Conservation (phyloP, 2,888 invertebrate species). For the Drosophila colorata region DNA sequence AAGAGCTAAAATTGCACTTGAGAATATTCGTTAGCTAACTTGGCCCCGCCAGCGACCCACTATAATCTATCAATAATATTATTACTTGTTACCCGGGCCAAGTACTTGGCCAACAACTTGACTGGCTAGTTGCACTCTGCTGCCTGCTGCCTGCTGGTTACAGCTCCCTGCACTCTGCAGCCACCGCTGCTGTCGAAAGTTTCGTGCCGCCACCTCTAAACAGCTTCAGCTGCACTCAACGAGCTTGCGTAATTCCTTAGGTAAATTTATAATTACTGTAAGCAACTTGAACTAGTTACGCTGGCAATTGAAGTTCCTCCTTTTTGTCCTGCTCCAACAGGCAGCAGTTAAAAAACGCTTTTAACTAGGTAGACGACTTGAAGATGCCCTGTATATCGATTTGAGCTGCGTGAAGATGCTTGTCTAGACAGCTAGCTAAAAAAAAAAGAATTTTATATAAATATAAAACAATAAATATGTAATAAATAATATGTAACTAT, state of each 20-base stretch:
- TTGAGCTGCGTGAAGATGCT: neutral
- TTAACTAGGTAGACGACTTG: neutral
- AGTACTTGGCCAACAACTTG: conserved; percentile 46
- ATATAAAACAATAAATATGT: too few species aligned
- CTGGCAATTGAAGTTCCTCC: conserved; percentile 56
- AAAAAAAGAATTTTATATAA: too few species aligned
- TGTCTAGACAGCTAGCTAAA: too few species aligned
- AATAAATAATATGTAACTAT: too few species aligned
- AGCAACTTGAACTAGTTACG: conserved; percentile 80
- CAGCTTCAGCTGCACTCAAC: conserved; percentile 54
- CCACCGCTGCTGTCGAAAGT: conserved; percentile 27
- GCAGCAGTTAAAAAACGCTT: conserved; percentile 16
- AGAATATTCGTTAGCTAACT: conserved; percentile 23
- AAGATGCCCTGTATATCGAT: neutral
- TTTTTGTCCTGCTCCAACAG: conserved; percentile 23
- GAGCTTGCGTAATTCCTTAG: conserved; percentile 74
- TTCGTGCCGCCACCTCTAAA: conserved; percentile 41
- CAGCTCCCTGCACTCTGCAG: conserved; percentile 12
- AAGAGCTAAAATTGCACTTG: conserved; percentile 29
- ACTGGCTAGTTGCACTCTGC: conserved; percentile 29
- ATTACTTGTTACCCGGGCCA: conserved; percentile 54
- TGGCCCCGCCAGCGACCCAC: conserved; percentile 28
- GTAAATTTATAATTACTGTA: conserved; percentile 80
- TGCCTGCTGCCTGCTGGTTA: neutral
- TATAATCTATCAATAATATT: conserved; percentile 80